Percentiles rank a stretch among this genome's conserved stretches.
These are phyloP conservation scores for Parazoanthus swiftii DNA, from an alignment of 92 coral and sea anemone species.

Conservation along the genomic window DNA sequence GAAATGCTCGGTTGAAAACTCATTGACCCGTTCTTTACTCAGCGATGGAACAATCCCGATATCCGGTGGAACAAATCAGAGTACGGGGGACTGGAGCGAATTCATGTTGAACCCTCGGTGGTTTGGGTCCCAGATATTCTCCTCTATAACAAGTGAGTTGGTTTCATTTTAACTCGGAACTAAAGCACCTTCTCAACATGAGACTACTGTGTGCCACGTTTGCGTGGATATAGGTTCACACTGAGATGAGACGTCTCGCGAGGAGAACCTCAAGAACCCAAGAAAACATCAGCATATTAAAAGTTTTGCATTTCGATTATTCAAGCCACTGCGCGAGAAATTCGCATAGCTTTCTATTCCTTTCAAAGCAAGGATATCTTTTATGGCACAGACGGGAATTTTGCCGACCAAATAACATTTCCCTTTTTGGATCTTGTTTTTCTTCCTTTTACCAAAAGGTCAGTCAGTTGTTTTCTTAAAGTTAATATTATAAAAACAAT, in stretches of 20 bases:
- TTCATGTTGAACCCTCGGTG: slow-evolving; percentile 49
- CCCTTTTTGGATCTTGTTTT: not conserved
- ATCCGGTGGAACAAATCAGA: slow-evolving; percentile 48
- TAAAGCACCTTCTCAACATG: too few species aligned
- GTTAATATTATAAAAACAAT: too few species aligned
- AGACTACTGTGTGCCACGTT: too few species aligned
- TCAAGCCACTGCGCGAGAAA: too few species aligned
- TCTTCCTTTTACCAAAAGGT: not conserved
- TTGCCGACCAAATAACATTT: too few species aligned
- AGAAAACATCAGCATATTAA: too few species aligned
- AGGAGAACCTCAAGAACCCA: too few species aligned
- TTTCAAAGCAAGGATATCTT: not conserved
- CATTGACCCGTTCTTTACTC: not conserved
- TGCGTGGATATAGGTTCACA: too few species aligned
- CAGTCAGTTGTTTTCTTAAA: not conserved
- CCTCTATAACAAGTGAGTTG: slow-evolving; percentile 64
- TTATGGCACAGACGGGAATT: too few species aligned
- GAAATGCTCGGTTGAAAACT: not conserved
- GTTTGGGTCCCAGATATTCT: slow-evolving; percentile 67
- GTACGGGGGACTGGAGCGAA: slow-evolving; percentile 44
- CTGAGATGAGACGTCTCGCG: too few species aligned
- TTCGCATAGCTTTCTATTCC: too few species aligned
- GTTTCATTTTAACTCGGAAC: not conserved
- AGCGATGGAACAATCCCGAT: slow-evolving; percentile 65
- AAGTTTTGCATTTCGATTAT: too few species aligned